Evolutionary conservation across 1,140 invertebrate genomes (phyloP).

Genomic region (Eurosta solidaginis): DNA sequence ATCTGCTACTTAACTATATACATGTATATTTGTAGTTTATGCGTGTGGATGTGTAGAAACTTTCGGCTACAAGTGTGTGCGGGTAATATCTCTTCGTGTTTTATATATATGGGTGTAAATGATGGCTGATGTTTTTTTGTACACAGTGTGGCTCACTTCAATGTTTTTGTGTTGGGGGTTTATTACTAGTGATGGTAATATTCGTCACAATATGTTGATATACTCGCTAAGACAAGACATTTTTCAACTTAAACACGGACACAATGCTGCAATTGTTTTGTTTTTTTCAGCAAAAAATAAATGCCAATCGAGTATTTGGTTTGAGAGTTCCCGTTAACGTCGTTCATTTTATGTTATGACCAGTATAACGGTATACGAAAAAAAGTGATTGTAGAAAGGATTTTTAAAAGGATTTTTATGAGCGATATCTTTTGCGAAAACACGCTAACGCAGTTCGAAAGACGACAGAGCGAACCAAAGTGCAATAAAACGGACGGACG

Average conservation of each 20-base stretch:
- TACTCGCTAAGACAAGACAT: neutral
- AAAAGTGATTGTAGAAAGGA: slow-evolving; percentile 2
- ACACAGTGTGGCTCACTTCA: too few relatives aligned
- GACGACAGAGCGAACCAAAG: neutral
- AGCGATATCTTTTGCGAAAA: slow-evolving; percentile 10
- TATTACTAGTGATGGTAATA: too few relatives aligned
- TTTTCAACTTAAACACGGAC: slow-evolving; percentile 13
- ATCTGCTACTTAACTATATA: too few relatives aligned
- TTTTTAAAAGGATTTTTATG: slow-evolving; percentile 15
- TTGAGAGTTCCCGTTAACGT: neutral
- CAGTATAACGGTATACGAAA: neutral
- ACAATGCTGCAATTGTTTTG: neutral
- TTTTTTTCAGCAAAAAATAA: neutral
- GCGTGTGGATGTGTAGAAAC: too few relatives aligned
- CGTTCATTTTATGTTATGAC: neutral
- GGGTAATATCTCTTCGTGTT: too few relatives aligned
- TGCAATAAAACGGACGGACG: too few relatives aligned
- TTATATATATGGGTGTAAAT: too few relatives aligned
- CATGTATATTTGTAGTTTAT: too few relatives aligned
- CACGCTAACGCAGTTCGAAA: neutral
- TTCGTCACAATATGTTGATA: too few relatives aligned
- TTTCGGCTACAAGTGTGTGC: too few relatives aligned
- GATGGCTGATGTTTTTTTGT: too few relatives aligned
- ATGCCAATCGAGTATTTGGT: neutral
- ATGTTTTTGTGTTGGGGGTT: too few relatives aligned